phyloP scores from a whole-genome alignment of 2,888 invertebrate species.

The Ectemnius lituratus region DNA sequence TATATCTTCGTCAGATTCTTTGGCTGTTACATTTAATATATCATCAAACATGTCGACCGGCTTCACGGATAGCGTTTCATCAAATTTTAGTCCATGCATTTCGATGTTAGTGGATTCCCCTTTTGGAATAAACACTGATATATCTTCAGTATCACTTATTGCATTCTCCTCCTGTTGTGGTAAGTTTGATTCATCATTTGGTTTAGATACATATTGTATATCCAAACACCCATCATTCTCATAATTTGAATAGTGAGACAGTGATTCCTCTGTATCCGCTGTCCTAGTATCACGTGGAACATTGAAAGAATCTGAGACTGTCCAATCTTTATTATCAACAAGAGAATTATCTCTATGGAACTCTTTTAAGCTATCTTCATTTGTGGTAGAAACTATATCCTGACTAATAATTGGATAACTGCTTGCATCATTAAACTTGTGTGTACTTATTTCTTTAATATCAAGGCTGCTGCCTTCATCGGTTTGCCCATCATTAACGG shows the following conservation, averaged over 20 bases:
- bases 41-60: constrained; percentile 60
- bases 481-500: background rate
- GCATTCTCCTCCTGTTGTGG: constrained; percentile 35
- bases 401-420: too few species aligned
- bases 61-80: constrained; percentile 22
- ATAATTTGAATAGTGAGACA: constrained; percentile 19
- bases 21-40: constrained; percentile 60
- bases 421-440: too few species aligned
- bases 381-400: too few species aligned
- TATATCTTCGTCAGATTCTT: constrained; percentile 48
- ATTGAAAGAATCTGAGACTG: constrained; percentile 65
- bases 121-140: constrained; percentile 62
- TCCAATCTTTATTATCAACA: constrained; percentile 57
- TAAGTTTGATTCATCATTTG: constrained; percentile 20
- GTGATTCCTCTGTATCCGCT: constrained; percentile 20
- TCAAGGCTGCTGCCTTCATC: background rate
- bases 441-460: too few species aligned
- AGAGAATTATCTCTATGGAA: too few species aligned
- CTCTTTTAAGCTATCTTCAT: too few species aligned
- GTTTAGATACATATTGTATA: constrained; percentile 16
- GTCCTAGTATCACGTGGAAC: constrained; percentile 30
- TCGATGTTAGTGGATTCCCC: constrained; percentile 67
- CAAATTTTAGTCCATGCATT: constrained; percentile 18
- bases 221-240: constrained; percentile 13
- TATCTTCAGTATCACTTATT: constrained; percentile 54